These are phyloP conservation scores for Andinoacara biseriatus DNA, from an alignment of 2,113 vertebrate genomes.

Conservation along the genomic window DNA sequence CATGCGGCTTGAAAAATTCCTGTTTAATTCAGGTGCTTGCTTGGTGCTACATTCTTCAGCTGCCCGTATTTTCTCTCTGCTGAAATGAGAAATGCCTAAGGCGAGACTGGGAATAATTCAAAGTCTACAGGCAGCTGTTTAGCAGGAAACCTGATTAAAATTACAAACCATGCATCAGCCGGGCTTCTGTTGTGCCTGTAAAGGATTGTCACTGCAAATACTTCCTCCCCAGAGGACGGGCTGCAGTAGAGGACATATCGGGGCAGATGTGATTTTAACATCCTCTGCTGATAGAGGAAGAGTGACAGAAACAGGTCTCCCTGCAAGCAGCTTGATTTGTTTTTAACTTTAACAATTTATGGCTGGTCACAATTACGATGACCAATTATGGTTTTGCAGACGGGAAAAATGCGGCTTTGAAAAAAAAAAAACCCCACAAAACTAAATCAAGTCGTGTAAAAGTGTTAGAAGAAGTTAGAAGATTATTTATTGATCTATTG, in stretches of 20 bases:
- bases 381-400: not conserved
- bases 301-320: slow-evolving; percentile 20
- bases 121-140: slow-evolving; percentile 78
- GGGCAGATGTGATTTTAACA: slow-evolving; percentile 47
- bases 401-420: not conserved
- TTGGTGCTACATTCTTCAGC: slow-evolving; percentile 59
- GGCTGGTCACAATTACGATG: not conserved
- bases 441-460: not conserved
- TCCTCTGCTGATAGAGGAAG: slow-evolving; percentile 26
- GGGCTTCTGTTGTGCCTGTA: slow-evolving; percentile 55
- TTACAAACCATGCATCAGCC: slow-evolving; percentile 72
- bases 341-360: not conserved
- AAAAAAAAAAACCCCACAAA: not conserved
- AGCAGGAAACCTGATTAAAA: slow-evolving; percentile 80
- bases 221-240: slow-evolving; percentile 34
- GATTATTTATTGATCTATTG: not conserved
- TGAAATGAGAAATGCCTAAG: slow-evolving; percentile 75
- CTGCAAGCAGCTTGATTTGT: slow-evolving; percentile 5
- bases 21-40: slow-evolving; percentile 67
- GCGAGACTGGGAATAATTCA: slow-evolving; percentile 74
- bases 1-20: slow-evolving; percentile 59
- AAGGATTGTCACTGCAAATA: slow-evolving; percentile 65
- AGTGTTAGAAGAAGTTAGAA: too few species aligned
- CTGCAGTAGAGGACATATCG: slow-evolving; percentile 23
- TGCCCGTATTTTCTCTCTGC: slow-evolving; percentile 52